A percentile compares a stretch with the other conserved stretches of the same genome.
These are phyloP conservation scores for Folsomia manolachei DNA, from an alignment of 2,888 invertebrate species.

Conservation along the genomic window DNA sequence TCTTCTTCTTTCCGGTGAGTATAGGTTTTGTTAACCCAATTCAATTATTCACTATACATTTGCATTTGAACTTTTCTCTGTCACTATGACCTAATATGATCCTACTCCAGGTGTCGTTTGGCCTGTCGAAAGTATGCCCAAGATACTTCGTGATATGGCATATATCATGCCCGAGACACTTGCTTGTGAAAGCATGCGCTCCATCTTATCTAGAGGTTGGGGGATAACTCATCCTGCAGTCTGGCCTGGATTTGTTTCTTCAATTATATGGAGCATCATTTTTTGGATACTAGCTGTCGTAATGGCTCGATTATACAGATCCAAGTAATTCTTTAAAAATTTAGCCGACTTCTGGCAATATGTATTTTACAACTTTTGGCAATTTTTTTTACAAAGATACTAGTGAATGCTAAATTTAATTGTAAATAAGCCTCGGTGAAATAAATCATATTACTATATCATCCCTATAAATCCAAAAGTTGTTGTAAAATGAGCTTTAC, in stretches of 20 bases:
- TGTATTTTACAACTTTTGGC: no score
- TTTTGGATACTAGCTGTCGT: constrained; percentile 51
- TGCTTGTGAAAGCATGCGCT: constrained; percentile 56
- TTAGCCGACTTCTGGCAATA: background rate
- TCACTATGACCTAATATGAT: constrained; percentile 6
- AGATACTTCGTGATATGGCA: constrained; percentile 64
- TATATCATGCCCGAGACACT: constrained; percentile 56
- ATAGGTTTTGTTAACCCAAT: background rate
- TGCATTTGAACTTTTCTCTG: constrained; percentile 1
- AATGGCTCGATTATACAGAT: constrained; percentile 41
- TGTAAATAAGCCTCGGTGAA: no score
- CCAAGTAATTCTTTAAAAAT: constrained; percentile 30
- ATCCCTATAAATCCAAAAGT: no score
- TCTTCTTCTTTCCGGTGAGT: constrained; percentile 76
- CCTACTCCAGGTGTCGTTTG: constrained; percentile 77
- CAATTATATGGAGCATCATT: constrained; percentile 49
- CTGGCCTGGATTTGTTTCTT: constrained; percentile 54
- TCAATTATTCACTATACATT: no score
- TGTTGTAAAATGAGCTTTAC: no score
- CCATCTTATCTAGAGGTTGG: constrained; percentile 55
- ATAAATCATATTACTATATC: no score
- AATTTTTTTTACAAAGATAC: no score
- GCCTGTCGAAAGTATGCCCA: constrained; percentile 95
- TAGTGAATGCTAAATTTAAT: no score
- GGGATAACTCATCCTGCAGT: constrained; percentile 54